These are phyloP conservation scores for Aphrophora alni DNA, from an alignment of 2,888 invertebrate genomes.

Conservation along the genomic window DNA sequence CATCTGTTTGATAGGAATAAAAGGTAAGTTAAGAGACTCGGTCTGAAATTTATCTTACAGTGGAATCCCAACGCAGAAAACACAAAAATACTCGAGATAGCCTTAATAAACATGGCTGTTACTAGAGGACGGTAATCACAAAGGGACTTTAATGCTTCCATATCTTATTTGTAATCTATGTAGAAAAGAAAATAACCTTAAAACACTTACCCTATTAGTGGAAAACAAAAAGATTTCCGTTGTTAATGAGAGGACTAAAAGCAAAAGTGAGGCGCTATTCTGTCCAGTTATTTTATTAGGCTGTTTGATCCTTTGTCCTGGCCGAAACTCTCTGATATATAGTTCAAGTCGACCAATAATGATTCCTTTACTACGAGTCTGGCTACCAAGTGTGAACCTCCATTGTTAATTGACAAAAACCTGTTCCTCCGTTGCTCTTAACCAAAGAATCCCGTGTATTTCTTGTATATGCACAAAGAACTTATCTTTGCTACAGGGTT, in stretches of 20 bases:
- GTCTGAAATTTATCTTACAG: neutral
- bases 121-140: neutral
- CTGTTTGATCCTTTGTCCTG: neutral
- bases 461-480: neutral
- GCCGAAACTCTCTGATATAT: constrained; percentile 27
- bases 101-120: neutral
- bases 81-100: neutral
- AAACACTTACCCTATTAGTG: constrained; percentile 34
- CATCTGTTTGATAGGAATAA: neutral
- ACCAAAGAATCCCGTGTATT: neutral
- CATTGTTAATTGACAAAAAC: neutral
- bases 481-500: neutral
- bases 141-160: constrained; percentile 27
- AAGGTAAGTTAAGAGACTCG: neutral
- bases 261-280: constrained; percentile 29
- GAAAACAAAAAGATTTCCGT: constrained; percentile 34
- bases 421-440: neutral
- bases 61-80: neutral
- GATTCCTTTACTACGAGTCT: neutral
- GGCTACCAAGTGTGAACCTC: neutral
- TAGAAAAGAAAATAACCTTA: constrained; percentile 17
- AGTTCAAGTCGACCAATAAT: constrained; percentile 20
- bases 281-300: constrained; percentile 32
- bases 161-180: constrained; percentile 39
- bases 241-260: constrained; percentile 33